Conservation (phyloP, 2,888 invertebrate species). For the Latrodectus elegans region DNA sequence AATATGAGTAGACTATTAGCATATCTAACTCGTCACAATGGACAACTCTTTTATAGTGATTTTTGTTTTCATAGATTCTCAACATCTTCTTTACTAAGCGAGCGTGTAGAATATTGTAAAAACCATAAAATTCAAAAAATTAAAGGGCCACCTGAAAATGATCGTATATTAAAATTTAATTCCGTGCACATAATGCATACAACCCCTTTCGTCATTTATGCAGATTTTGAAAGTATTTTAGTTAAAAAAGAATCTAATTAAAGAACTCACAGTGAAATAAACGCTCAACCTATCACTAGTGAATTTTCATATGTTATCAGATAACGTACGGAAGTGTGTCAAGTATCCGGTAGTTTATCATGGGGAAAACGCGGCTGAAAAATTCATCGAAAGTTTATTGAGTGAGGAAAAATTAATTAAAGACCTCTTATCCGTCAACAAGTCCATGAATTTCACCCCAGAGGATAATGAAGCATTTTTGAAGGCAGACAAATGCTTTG, state of each 20-base stretch:
- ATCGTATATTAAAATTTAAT: neutral
- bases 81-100: neutral
- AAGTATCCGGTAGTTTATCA: constrained; percentile 16
- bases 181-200: neutral
- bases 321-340: neutral
- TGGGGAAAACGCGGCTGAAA: constrained; percentile 5
- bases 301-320: neutral
- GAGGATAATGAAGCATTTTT: neutral
- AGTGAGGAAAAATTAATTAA: neutral
- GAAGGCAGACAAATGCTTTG: neutral
- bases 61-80: neutral
- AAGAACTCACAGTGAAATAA: neutral
- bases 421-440: neutral
- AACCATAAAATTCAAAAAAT: neutral
- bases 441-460: neutral
- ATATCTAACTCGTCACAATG: neutral
- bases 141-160: neutral
- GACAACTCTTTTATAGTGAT: neutral
- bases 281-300: too few species aligned
- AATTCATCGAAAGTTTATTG: neutral
- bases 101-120: neutral
- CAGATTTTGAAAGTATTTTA: constrained; percentile 3
- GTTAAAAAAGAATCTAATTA: neutral
- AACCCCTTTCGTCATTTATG: neutral
- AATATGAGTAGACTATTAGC: neutral